These are phyloP conservation scores for Rhopalosiphum nymphaeae DNA, from an alignment of 2,888 invertebrate species.

Conservation along the genomic window DNA sequence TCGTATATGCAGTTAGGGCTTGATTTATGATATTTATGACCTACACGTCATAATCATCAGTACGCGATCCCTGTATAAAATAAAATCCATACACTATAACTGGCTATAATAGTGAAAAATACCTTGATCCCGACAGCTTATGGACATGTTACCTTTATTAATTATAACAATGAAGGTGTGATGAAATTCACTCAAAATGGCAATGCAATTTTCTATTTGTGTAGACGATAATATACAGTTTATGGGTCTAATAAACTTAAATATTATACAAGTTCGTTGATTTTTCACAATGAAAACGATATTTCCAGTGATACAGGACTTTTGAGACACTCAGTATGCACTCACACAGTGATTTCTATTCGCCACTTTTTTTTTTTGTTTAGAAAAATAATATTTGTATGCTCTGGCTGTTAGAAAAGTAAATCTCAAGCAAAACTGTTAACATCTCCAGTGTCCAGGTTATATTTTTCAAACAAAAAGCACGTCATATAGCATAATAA, in stretches of 20 bases:
- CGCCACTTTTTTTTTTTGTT: neutral
- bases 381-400: neutral
- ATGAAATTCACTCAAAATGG: too few species aligned
- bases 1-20: too few species aligned
- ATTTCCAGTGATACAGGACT: neutral
- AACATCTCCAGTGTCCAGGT: neutral
- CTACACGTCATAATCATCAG: neutral
- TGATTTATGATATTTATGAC: neutral
- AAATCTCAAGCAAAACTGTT: neutral
- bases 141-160: neutral
- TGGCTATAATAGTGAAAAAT: neutral
- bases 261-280: neutral
- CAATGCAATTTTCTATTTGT: too few species aligned
- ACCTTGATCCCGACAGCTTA: neutral
- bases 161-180: neutral
- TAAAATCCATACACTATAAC: neutral
- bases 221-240: neutral
- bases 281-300: neutral
- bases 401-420: neutral
- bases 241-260: too few species aligned
- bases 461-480: neutral
- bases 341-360: neutral
- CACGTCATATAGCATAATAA: too few species aligned
- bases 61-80: neutral
- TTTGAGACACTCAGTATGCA: too few species aligned